These are phyloP conservation scores for Prenolepis imparis DNA, from an alignment of 2,888 invertebrate genomes.

Conservation along the genomic window DNA sequence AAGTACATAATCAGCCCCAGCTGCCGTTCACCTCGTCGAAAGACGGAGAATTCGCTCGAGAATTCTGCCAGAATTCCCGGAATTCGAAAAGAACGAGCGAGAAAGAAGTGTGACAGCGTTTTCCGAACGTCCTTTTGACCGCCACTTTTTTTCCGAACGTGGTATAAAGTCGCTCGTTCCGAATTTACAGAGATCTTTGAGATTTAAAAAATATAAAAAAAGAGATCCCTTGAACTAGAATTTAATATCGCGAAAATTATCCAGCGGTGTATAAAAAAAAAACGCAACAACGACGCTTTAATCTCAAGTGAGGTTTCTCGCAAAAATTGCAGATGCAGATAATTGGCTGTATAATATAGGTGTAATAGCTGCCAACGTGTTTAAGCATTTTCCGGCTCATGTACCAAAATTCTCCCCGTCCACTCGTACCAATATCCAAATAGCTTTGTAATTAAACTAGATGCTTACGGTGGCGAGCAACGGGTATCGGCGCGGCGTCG, in stretches of 20 bases:
- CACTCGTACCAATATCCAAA: constrained; percentile 31
- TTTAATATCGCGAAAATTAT: not conserved
- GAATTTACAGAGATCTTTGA: constrained; percentile 17
- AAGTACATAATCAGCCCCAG: constrained; percentile 35
- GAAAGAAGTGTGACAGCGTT: constrained; percentile 57
- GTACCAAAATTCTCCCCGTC: not conserved
- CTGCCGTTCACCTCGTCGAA: constrained; percentile 40
- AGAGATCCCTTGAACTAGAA: not conserved
- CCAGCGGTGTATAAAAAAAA: too few species aligned
- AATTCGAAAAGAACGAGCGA: constrained; percentile 64
- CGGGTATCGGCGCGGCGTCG: constrained; percentile 37
- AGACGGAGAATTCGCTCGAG: constrained; percentile 65
- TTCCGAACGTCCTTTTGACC: constrained; percentile 43
- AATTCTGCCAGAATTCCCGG: constrained; percentile 66
- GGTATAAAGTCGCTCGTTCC: not conserved
- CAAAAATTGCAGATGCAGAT: constrained; percentile 10
- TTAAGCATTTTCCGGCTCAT: constrained; percentile 13
- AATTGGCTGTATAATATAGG: not conserved
- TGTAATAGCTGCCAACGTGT: not conserved
- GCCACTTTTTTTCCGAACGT: constrained; percentile 24
- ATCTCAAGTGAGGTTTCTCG: not conserved
- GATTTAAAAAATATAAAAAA: not conserved
- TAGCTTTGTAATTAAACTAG: constrained; percentile 57
- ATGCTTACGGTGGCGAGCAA: constrained; percentile 36
- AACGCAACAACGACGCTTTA: too few species aligned